Conservation (phyloP, 2,888 invertebrate genomes). For the Vandiemenella viatica region DNA sequence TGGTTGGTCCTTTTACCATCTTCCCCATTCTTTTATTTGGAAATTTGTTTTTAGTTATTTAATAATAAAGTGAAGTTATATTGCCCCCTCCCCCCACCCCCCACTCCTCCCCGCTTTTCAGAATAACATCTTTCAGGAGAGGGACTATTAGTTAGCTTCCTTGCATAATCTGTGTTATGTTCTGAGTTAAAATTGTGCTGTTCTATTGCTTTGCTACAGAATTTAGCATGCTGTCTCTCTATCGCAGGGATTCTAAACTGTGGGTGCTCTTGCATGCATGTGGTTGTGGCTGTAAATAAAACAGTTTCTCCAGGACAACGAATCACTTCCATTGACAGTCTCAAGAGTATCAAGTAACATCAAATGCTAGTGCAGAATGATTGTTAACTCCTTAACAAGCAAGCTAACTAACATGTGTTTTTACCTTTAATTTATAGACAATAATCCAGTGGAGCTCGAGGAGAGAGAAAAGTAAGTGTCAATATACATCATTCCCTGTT, state of each 20-base stretch:
- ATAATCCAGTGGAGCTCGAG: constrained; percentile 65
- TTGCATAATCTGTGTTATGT: no score
- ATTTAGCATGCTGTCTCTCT: constrained; percentile 6
- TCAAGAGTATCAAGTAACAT: constrained; percentile 8
- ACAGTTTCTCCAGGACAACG: constrained; percentile 6
- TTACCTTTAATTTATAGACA: constrained; percentile 38
- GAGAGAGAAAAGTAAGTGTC: constrained; percentile 72
- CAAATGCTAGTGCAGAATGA: constrained; percentile 1
- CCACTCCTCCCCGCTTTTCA: no score
- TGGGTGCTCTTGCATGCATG: constrained; percentile 8
- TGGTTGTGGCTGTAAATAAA: constrained; percentile 1
- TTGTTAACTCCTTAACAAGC: constrained; percentile 10
- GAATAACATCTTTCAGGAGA: no score
- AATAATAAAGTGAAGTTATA: no score
- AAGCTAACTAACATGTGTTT: constrained; percentile 27
- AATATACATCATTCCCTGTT: neutral
- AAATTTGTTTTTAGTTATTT: no score
- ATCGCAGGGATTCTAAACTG: constrained; percentile 5
- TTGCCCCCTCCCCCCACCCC: no score
- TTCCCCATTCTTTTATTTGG: no score
- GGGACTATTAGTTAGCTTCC: no score
- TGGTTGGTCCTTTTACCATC: no score
- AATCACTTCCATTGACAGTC: constrained; percentile 7
- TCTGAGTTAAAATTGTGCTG: no score
- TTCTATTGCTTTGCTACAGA: no score